phyloP scores from a whole-genome alignment of 2,888 invertebrate species.

The Leptogaster cylindrica region DNA sequence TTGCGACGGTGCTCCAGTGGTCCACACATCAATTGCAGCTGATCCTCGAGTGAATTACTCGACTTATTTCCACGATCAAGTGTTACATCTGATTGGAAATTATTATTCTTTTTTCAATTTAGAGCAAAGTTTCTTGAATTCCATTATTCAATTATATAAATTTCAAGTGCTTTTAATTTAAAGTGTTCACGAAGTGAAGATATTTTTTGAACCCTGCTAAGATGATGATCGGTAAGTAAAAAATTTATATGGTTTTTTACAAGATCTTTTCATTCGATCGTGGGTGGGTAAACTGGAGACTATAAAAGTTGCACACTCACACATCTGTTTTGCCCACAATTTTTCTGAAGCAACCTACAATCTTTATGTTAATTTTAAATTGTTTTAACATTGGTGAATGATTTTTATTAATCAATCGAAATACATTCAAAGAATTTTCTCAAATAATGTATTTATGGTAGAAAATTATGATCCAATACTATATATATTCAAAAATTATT shows the following conservation, averaged over 20 bases:
- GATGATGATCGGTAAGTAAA: constrained; percentile 33
- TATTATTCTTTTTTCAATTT: neutral
- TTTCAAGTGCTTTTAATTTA: too few species aligned
- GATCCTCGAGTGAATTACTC: constrained; percentile 17
- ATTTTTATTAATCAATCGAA: too few species aligned
- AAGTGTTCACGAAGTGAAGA: neutral
- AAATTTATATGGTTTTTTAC: neutral
- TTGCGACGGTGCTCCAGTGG: constrained; percentile 5
- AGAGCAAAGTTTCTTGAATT: neutral
- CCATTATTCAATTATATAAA: neutral
- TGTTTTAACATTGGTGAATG: too few species aligned
- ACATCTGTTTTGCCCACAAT: constrained; percentile 20
- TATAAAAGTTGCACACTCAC: neutral
- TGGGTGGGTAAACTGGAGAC: constrained; percentile 7
- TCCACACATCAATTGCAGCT: constrained; percentile 26
- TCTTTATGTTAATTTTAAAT: too few species aligned
- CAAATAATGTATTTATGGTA: too few species aligned
- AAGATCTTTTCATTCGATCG: constrained; percentile 1
- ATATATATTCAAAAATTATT: too few species aligned
- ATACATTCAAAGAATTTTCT: too few species aligned
- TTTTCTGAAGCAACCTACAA: too few species aligned
- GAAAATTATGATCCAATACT: too few species aligned
- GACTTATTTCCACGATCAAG: neutral
- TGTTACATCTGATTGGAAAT: constrained; percentile 9
- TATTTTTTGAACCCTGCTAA: neutral